Evolutionary conservation across 2,113 vertebrate genomes (phyloP).

Genomic region (Microcebus ravelobensis): DNA sequence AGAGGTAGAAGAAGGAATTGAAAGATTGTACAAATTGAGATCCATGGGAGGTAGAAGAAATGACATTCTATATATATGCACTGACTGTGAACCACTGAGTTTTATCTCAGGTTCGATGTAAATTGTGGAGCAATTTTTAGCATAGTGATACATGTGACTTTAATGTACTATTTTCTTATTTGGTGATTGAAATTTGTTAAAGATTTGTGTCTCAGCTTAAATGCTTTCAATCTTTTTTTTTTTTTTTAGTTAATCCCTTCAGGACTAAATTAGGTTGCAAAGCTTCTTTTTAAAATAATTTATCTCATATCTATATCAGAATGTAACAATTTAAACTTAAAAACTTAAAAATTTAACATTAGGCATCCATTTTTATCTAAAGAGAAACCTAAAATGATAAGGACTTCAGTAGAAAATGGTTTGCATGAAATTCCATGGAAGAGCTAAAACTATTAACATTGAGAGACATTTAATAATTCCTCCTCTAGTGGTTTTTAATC

Average conservation of each 20-base stretch:
- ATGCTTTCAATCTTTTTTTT: background rate
- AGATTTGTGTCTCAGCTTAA: background rate
- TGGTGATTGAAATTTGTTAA: background rate
- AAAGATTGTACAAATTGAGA: background rate
- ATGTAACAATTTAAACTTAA: constrained; percentile 2
- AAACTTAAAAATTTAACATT: background rate
- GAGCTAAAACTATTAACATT: background rate
- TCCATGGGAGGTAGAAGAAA: background rate
- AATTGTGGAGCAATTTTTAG: background rate
- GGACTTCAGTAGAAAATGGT: background rate
- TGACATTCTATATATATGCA: background rate
- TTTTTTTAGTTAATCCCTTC: background rate
- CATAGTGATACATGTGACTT: background rate
- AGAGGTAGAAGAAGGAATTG: background rate
- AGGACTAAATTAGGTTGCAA: background rate
- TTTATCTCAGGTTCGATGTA: background rate
- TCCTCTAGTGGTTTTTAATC: constrained; percentile 37
- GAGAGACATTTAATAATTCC: constrained; percentile 33
- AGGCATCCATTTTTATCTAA: background rate
- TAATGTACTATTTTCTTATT: background rate
- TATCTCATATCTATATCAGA: background rate
- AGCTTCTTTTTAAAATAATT: background rate
- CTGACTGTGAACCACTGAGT: background rate
- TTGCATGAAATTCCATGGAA: background rate
- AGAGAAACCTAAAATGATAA: background rate